These are phyloP conservation scores for Volucella zonaria DNA, from an alignment of 2,888 invertebrate species.

Conservation along the genomic window DNA sequence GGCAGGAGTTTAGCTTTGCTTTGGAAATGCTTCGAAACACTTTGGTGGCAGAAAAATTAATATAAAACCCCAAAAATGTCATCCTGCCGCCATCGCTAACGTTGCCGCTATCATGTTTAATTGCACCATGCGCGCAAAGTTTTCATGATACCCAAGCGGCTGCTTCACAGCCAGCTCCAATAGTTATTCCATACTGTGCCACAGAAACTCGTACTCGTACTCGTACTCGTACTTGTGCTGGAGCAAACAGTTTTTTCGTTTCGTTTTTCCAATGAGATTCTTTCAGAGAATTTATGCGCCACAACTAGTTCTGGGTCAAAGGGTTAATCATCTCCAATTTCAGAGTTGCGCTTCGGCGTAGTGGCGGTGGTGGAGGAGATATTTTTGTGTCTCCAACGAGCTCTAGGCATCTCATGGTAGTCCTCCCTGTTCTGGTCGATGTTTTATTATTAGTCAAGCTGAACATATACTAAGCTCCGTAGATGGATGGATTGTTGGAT, in stretches of 20 bases:
- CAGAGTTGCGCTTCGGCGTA: slow-evolving; percentile 37
- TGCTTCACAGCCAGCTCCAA: slow-evolving; percentile 20
- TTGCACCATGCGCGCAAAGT: slow-evolving; percentile 58
- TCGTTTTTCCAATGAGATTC: slow-evolving; percentile 27
- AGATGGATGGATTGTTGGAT: slow-evolving; percentile 62
- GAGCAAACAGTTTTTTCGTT: slow-evolving; percentile 19
- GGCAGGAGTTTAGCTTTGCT: too few species aligned
- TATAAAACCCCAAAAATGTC: slow-evolving; percentile 67
- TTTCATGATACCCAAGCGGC: slow-evolving; percentile 26
- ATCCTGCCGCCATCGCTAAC: slow-evolving; percentile 29
- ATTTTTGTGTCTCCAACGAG: slow-evolving; percentile 1
- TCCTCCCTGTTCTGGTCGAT: slow-evolving; percentile 39
- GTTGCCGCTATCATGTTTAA: slow-evolving; percentile 53
- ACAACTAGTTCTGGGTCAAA: slow-evolving; percentile 75
- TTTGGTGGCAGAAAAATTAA: slow-evolving; percentile 65
- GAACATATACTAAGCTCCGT: slow-evolving; percentile 39
- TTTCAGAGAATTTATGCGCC: slow-evolving; percentile 30
- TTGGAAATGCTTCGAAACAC: background rate
- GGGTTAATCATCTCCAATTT: slow-evolving; percentile 76
- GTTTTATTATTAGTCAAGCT: slow-evolving; percentile 62
- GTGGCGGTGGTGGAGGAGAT: slow-evolving; percentile 1
- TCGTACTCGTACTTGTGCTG: too few species aligned
- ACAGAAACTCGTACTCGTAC: background rate
- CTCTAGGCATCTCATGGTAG: background rate
- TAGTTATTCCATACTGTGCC: slow-evolving; percentile 41